A percentile compares a stretch with the other conserved stretches of the same genome.
These are phyloP conservation scores for human (Homo sapiens) DNA, from an alignment of 2,113 vertebrate species.

Conservation along the genomic window GRCh38 chr4:152076001-152076500, in stretches of 20 bases:
- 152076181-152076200: background rate
- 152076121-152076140: background rate
- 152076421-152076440: background rate
- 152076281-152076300: background rate
- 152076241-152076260: background rate
- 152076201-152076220: background rate
- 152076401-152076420: background rate
- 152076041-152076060: background rate
- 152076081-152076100: background rate
- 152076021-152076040: background rate
- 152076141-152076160: background rate
- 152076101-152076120: background rate
- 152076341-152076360: background rate
- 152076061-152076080: background rate
- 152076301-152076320: background rate
- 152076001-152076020: background rate
- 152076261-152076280: background rate
- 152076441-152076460: background rate
- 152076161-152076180: background rate
- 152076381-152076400: background rate
- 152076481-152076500: background rate
- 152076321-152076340: background rate
- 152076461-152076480: fast-evolving
- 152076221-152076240: background rate
- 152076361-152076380: too few species aligned